Conservation (phyloP, 2,888 invertebrate genomes). For the Oxyteleia sp. region DNA sequence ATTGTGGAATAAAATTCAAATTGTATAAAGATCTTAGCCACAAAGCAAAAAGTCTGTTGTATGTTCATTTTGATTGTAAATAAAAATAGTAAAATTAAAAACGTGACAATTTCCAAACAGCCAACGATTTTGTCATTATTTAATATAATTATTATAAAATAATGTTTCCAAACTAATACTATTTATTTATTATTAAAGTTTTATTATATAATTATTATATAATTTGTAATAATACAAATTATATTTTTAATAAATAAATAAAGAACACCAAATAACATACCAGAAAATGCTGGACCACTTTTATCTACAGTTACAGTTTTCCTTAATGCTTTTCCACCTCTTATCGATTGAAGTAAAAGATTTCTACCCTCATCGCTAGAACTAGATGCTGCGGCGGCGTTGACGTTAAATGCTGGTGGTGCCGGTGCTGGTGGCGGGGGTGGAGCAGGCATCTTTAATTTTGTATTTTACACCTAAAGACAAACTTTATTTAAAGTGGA, state of each 20-base stretch:
- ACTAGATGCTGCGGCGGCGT: constrained; percentile 87
- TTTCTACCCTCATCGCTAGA: constrained; percentile 89
- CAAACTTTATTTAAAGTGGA: not conserved
- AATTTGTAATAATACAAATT: too few species aligned
- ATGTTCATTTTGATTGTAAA: too few species aligned
- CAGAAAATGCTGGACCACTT: constrained; percentile 93
- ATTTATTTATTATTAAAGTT: too few species aligned
- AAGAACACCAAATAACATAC: constrained; percentile 87
- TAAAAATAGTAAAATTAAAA: too few species aligned
- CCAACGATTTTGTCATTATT: too few species aligned
- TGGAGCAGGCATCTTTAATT: constrained; percentile 89
- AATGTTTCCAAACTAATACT: too few species aligned
- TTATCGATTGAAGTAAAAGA: constrained; percentile 93
- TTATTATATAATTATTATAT: too few species aligned
- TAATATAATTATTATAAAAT: too few species aligned
- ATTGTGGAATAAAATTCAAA: constrained; percentile 1
- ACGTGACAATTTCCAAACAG: too few species aligned
- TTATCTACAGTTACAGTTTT: constrained; percentile 96
- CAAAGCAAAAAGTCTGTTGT: too few species aligned
- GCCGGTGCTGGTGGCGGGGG: constrained; percentile 90
- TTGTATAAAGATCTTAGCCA: too few species aligned
- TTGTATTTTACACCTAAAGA: constrained; percentile 29
- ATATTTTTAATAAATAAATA: too few species aligned
- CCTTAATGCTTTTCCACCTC: constrained; percentile 93
- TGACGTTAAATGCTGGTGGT: constrained; percentile 88